These are phyloP conservation scores for Aldrovandia affinis DNA, from an alignment of 2,797 vertebrate genomes.

Conservation along the genomic window DNA sequence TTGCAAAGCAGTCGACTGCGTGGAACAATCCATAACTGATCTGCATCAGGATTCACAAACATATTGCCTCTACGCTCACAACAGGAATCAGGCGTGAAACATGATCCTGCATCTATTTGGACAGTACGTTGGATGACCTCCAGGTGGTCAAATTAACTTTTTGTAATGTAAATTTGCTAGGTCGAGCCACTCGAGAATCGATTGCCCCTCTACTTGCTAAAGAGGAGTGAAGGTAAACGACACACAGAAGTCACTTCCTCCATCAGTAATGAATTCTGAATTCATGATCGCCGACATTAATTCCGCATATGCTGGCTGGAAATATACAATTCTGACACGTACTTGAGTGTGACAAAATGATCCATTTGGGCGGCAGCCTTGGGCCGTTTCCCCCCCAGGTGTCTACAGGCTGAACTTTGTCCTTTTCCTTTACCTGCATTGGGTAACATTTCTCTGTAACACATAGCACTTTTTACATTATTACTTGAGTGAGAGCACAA, in stretches of 20 bases:
- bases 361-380: no score
- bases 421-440: not conserved
- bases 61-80: no score
- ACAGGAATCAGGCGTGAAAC: no score
- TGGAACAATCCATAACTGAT: not conserved
- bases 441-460: not conserved
- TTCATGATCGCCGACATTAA: not conserved
- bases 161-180: no score
- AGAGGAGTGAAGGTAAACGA: not conserved
- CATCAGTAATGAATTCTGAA: not conserved
- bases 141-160: no score
- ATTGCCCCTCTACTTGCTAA: no score
- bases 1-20: not conserved
- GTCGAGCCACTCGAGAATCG: no score
- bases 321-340: no score
- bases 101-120: no score
- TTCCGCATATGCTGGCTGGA: not conserved
- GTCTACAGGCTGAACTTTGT: not conserved
- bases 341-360: no score
- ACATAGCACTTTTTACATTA: not conserved
- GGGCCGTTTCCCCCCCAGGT: no score
- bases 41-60: not conserved
- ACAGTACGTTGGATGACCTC: no score
- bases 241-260: not conserved
- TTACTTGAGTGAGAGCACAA: not conserved